Evolutionary conservation across 2,888 invertebrate genomes (phyloP), one percentile per base, ranked within the genome.

Genomic region (Carabus problematicus): DNA sequence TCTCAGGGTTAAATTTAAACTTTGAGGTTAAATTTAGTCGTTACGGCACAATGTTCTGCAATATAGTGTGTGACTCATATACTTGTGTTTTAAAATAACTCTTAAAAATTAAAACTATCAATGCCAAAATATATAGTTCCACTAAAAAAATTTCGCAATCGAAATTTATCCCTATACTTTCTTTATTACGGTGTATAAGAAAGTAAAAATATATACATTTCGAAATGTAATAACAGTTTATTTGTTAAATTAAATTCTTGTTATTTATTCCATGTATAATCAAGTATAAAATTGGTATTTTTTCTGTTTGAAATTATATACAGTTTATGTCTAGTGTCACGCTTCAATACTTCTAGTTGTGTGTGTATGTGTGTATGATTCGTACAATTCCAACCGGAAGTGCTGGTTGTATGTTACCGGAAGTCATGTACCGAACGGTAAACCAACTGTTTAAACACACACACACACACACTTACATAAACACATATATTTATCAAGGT

Each of bases 331-430:
- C 3, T 29, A 29, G 29, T 29, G 6, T 29, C 29, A 29, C 6
- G 29, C 29, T 3, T 29, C 3, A 29, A 29, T 29, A 29, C 29
- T 29, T 29, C 2, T 29, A 29, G 2, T 2, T 29, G 6, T 29
- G 29, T 29, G 6, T 40, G 39, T 29, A 40, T 56, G 9, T 3
- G 0, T 29, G 9, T 11, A 14, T 19, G 56, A 40, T 56, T 40
- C 29, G 14, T 11, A 8, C 29, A 14, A 49, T 61, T 61, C 39
- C 47, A 43, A 49, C 47, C 61, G 61, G 61, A 61, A 45, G 39
- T 61, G 61, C 11, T 29, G 29, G 45, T 61, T 61, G 47, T 29
- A n/a, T 39, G 61, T 14, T 43, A 61, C 61, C 61, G 61, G 61
- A 61, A 61, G 47, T 61, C 12, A 47, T 14, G 45, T 14, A 39